A percentile compares a stretch with the other conserved stretches of the same genome.
phyloP scores from a whole-genome alignment of 2,113 vertebrate genomes.

The Myotis yumanensis region DNA sequence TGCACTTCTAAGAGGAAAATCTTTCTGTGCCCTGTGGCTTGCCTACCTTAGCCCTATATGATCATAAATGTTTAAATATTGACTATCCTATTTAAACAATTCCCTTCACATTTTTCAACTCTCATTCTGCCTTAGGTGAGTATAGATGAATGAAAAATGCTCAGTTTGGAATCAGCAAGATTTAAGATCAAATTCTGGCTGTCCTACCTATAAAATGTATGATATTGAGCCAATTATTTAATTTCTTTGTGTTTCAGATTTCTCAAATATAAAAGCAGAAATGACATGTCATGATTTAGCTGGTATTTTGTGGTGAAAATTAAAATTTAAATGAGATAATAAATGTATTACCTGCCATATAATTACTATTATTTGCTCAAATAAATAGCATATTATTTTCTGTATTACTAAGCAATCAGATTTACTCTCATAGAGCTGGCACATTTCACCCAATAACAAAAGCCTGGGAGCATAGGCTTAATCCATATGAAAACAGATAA shows the following conservation, averaged over 20 bases:
- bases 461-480: not conserved
- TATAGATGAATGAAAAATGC: not conserved
- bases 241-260: not conserved
- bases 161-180: not conserved
- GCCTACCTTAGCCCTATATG: not conserved
- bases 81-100: not conserved
- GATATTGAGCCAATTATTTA: not conserved
- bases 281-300: not conserved
- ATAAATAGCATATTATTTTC: conserved; percentile 9
- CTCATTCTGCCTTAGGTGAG: not conserved
- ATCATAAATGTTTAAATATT: not conserved
- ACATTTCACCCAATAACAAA: not conserved
- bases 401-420: not conserved
- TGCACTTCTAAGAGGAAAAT: not conserved
- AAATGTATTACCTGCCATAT: not conserved
- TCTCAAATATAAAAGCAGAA: not conserved
- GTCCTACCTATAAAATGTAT: not conserved
- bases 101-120: not conserved
- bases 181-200: not conserved
- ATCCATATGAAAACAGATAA: not conserved
- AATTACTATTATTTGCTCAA: not conserved
- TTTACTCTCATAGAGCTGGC: not conserved
- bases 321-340: not conserved
- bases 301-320: conserved; percentile 45
- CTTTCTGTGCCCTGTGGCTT: not conserved